Conservation (phyloP, 2,888 invertebrate species). For the Scelioninae gen. 2 region DNA sequence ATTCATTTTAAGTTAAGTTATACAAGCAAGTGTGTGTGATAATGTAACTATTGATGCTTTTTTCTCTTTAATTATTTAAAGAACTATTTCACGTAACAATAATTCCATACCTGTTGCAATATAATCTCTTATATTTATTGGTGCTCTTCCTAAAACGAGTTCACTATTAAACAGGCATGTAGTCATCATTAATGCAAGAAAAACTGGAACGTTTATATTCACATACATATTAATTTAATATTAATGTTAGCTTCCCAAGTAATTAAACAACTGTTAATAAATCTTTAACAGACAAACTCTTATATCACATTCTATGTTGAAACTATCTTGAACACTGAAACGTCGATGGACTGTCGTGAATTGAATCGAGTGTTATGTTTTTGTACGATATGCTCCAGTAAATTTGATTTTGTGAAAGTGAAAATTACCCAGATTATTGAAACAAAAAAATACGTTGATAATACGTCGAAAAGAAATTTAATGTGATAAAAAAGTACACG, state of each 20-base stretch:
- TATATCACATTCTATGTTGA: conserved; percentile 5
- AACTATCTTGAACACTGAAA: conserved; percentile 26
- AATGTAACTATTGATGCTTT: too few relatives aligned
- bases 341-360: background rate
- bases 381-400: conserved; percentile 62
- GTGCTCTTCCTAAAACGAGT: conserved; percentile 14
- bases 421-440: conserved; percentile 36
- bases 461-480: too few relatives aligned
- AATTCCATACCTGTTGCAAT: conserved; percentile 45
- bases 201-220: background rate
- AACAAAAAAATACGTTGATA: too few relatives aligned
- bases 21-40: too few relatives aligned
- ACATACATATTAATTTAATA: too few relatives aligned
- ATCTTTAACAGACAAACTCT: background rate
- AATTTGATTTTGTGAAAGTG: conserved; percentile 65
- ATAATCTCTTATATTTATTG: conserved; percentile 43
- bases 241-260: too few relatives aligned
- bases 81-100: background rate
- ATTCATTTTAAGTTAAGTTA: too few relatives aligned
- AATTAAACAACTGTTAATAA: too few relatives aligned
- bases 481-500: too few relatives aligned
- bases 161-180: conserved; percentile 27
- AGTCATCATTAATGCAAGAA: conserved; percentile 1
- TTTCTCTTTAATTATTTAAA: too few relatives aligned
- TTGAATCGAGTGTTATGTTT: conserved; percentile 38